A percentile compares a stretch with the other conserved stretches of the same genome.
Evolutionary conservation across 2,888 invertebrate species (phyloP).

Genomic region (Hyalella azteca): DNA sequence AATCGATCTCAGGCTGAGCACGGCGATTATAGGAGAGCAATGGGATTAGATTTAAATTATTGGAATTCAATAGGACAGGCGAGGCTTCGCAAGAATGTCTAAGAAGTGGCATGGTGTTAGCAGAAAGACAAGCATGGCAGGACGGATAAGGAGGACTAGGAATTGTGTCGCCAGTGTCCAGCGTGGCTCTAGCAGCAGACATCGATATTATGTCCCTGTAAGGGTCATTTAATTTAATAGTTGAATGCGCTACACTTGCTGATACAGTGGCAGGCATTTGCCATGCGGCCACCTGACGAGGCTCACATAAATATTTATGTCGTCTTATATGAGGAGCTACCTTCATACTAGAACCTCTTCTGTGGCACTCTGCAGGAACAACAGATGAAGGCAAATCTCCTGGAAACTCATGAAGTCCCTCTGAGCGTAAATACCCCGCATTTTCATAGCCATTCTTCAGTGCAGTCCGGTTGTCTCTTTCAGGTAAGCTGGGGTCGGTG

Average conservation of each 20-base stretch:
- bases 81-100: conserved; percentile 12
- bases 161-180: neutral
- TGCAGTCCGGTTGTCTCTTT: neutral
- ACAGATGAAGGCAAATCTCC: conserved; percentile 37
- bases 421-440: conserved; percentile 58
- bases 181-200: neutral
- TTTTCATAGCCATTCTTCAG: conserved; percentile 52
- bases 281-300: too few species aligned
- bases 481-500: conserved; percentile 43
- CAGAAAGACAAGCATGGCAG: conserved; percentile 6
- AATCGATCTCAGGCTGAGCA: neutral
- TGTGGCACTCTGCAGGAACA: too few species aligned
- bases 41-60: conserved; percentile 24
- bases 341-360: too few species aligned
- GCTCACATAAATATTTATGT: too few species aligned
- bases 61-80: conserved; percentile 21
- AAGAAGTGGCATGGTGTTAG: neutral
- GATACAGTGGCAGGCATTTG: conserved; percentile 1
- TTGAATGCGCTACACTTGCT: neutral
- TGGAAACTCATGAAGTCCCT: conserved; percentile 47
- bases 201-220: neutral
- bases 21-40: conserved; percentile 11
- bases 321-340: too few species aligned
- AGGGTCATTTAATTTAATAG: neutral
- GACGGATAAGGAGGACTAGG: neutral